A percentile compares a stretch with the other conserved stretches of the same genome.
phyloP scores from a whole-genome alignment of 23 tunicate genomes.

The Halocynthia aurantium region DNA sequence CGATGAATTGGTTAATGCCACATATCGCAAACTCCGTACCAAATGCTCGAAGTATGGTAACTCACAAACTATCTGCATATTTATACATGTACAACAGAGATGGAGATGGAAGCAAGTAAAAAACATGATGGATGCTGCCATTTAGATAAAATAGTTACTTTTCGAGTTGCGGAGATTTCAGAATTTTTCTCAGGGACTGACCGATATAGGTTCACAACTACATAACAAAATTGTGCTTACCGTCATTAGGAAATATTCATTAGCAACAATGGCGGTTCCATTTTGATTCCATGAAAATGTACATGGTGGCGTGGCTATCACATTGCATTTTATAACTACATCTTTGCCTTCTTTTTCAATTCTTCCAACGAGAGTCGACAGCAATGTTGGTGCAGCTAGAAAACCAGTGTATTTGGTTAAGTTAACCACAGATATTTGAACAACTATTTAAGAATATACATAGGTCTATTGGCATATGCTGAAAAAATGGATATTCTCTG shows the following conservation, averaged over 20 bases:
- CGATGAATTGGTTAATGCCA: too few relatives aligned
- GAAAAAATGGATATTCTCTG: background rate
- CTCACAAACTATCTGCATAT: too few relatives aligned
- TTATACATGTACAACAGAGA: too few relatives aligned
- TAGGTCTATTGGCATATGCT: background rate
- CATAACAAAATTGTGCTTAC: conserved; percentile 3
- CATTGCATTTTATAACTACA: conserved; percentile 56
- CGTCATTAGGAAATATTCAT: background rate
- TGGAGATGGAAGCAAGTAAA: too few relatives aligned
- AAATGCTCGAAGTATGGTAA: too few relatives aligned
- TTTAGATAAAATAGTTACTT: too few relatives aligned
- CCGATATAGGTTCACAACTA: background rate
- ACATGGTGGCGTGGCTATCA: conserved; percentile 15
- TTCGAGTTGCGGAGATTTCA: too few relatives aligned
- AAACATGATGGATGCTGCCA: too few relatives aligned
- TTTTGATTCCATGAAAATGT: conserved; percentile 42
- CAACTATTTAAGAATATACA: background rate
- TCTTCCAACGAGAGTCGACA: conserved; percentile 15
- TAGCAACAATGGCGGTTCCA: background rate
- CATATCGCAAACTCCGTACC: too few relatives aligned
- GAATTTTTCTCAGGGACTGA: background rate
- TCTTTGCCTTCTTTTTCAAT: conserved; percentile 49
- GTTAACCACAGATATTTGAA: background rate
- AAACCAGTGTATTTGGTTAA: background rate
- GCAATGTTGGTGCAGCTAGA: background rate